A percentile compares a stretch with the other conserved stretches of the same genome.
phyloP scores from a whole-genome alignment of 2,888 invertebrate species.

The Hesperia comma region DNA sequence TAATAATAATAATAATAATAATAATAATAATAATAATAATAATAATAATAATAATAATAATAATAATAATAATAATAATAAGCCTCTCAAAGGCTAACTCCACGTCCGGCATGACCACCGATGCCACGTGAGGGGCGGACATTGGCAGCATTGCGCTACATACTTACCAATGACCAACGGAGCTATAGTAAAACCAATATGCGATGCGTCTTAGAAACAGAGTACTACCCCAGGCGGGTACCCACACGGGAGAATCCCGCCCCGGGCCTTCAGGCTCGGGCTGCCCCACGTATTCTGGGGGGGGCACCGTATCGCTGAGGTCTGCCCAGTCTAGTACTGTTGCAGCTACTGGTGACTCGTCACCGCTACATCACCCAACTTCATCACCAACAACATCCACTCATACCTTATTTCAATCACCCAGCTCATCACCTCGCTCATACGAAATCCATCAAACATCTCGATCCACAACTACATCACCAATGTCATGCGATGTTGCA shows the following conservation, averaged over 20 bases:
- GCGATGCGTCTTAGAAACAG: conserved; percentile 27
- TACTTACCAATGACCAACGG: neutral
- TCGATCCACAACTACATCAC: neutral
- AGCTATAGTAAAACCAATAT: conserved; percentile 27
- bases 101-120: conserved; percentile 3
- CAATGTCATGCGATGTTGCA: conserved; percentile 9
- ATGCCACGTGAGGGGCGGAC: conserved; percentile 2
- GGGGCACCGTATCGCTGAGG: conserved; percentile 23
- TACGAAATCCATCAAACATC: neutral
- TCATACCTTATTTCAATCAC: conserved; percentile 1
- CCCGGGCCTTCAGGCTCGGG: conserved; percentile 1
- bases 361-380: neutral
- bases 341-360: conserved; percentile 7
- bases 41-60: conserved; percentile 18
- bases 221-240: conserved; percentile 19
- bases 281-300: conserved; percentile 28
- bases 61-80: conserved; percentile 12
- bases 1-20: no score
- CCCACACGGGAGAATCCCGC: conserved; percentile 18
- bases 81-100: neutral
- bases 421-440: conserved; percentile 2
- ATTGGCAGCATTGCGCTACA: neutral
- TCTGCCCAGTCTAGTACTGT: conserved; percentile 22
- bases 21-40: no score
- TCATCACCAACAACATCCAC: neutral